Conservation (phyloP, 2,888 invertebrate species). For the Artemia sinica region DNA sequence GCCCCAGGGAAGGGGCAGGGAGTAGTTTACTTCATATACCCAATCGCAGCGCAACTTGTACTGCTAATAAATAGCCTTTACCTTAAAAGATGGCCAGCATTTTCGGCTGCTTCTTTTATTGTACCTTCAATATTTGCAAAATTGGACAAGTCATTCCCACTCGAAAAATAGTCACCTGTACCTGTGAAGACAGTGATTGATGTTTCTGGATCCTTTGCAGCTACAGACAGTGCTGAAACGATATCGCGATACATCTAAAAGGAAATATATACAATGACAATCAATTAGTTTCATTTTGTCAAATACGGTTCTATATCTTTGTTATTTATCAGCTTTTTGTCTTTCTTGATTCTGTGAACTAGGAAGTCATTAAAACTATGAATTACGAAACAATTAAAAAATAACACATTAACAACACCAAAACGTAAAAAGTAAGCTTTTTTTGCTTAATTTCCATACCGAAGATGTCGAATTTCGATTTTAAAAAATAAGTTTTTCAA, state of each 20-base stretch:
- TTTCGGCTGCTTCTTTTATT: constrained; percentile 17
- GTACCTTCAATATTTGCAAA: constrained; percentile 32
- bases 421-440: too few relatives aligned
- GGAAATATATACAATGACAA: constrained; percentile 13
- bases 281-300: background rate
- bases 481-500: too few relatives aligned
- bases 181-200: constrained; percentile 59
- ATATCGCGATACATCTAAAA: constrained; percentile 47
- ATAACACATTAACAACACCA: background rate
- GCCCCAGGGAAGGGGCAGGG: too few relatives aligned
- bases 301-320: constrained; percentile 10
- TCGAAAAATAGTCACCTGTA: constrained; percentile 58
- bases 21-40: too few relatives aligned
- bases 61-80: background rate
- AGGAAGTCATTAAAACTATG: too few relatives aligned
- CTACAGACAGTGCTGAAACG: constrained; percentile 45
- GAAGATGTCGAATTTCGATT: too few relatives aligned
- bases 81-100: constrained; percentile 22
- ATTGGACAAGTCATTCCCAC: constrained; percentile 56
- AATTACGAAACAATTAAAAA: too few relatives aligned
- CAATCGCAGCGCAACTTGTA: too few relatives aligned
- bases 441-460: too few relatives aligned
- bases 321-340: too few relatives aligned
- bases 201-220: constrained; percentile 47
- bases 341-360: too few relatives aligned